These are phyloP conservation scores for Choloepus didactylus DNA, from an alignment of 2,797 vertebrate species.

Conservation along the genomic window DNA sequence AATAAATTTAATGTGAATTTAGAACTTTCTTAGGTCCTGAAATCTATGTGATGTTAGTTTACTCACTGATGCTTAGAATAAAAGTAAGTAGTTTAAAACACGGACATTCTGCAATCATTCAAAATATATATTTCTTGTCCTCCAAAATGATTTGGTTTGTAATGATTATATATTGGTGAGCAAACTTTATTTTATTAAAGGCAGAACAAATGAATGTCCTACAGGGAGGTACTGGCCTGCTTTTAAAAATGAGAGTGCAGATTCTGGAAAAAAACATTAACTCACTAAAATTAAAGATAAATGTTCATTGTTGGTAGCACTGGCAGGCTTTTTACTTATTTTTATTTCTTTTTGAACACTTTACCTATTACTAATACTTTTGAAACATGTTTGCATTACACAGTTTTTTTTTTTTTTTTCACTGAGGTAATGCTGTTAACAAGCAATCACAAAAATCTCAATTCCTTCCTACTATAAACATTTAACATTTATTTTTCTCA, in stretches of 20 bases:
- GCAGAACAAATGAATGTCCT: background rate
- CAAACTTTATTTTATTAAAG: slow-evolving; percentile 22
- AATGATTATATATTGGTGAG: background rate
- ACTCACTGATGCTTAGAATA: background rate
- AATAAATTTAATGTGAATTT: background rate
- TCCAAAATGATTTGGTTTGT: background rate
- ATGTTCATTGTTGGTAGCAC: background rate
- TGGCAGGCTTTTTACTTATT: background rate
- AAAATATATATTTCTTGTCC: background rate
- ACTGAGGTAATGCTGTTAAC: background rate
- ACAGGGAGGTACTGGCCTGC: background rate
- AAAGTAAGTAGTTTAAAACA: slow-evolving; percentile 41
- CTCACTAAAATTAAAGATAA: slow-evolving; percentile 4
- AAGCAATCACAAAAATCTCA: background rate
- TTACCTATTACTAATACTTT: slow-evolving; percentile 26
- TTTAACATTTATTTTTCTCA: background rate
- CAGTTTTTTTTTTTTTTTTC: background rate
- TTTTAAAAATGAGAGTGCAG: slow-evolving; percentile 1
- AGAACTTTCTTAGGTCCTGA: background rate
- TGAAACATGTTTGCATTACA: background rate
- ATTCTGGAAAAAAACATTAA: background rate
- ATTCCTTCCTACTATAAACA: background rate
- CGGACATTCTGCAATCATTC: background rate
- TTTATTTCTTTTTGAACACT: background rate
- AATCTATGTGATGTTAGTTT: background rate